phyloP scores from a whole-genome alignment of 2,888 invertebrate genomes.

The Hirtodrosophila cameraria region DNA sequence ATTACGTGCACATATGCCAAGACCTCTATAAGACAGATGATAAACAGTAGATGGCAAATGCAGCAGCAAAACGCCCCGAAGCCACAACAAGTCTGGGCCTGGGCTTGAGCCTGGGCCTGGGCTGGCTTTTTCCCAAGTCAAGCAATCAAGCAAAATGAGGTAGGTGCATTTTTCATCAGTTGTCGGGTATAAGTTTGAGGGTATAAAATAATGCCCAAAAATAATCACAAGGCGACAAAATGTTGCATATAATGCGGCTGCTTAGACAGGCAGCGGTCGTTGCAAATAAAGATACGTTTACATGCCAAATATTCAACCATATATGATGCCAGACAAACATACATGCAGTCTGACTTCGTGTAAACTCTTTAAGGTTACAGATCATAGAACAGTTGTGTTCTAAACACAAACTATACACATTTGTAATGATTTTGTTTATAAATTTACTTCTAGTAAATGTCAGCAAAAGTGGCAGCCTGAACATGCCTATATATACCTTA shows the following conservation, averaged over 20 bases:
- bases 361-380: too few relatives aligned
- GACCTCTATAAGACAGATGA: slow-evolving; percentile 44
- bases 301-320: too few relatives aligned
- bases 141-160: slow-evolving; percentile 74
- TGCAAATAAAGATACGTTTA: too few relatives aligned
- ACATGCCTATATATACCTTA: too few relatives aligned
- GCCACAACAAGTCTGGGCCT: slow-evolving; percentile 18
- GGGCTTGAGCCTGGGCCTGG: not conserved
- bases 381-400: too few relatives aligned
- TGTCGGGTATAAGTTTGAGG: slow-evolving; percentile 27
- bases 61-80: slow-evolving; percentile 5
- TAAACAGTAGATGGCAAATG: slow-evolving; percentile 12
- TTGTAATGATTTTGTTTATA: too few relatives aligned
- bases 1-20: slow-evolving; percentile 71
- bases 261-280: slow-evolving; percentile 33
- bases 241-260: slow-evolving; percentile 74
- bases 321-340: too few relatives aligned
- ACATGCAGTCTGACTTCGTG: too few relatives aligned
- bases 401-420: too few relatives aligned
- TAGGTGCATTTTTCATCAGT: slow-evolving; percentile 62
- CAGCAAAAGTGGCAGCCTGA: too few relatives aligned
- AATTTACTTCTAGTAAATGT: too few relatives aligned
- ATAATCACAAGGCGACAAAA: slow-evolving; percentile 75
- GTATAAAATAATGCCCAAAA: slow-evolving; percentile 60
- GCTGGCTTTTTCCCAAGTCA: slow-evolving; percentile 19